Base-by-base conservation (phyloP, 2,113 vertebrate genomes). In the Prochilodus magdalenae region DNA sequence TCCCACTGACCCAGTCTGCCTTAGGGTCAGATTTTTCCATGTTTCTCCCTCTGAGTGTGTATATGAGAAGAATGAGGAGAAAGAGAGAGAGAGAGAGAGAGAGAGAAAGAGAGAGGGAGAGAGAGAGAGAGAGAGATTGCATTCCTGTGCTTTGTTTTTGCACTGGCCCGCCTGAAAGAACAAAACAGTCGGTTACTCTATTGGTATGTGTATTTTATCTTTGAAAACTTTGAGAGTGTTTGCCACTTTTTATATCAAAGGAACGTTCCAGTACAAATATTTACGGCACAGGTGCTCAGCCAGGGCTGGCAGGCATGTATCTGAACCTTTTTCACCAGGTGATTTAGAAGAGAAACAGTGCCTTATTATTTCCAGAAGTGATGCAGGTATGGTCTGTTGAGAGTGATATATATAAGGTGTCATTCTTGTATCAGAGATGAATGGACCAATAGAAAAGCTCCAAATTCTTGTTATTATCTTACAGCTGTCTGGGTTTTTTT, bases 11-110 rank as follows among this genome's bases (percentile, higher is more conserved):
- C 30, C 63, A 13, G 71, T 53, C 73, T 80, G 47, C 73, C 57
- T 22, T 10, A 63, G 57, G 78, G 69, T 80, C 69, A 80, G 51
- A 73, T 80, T 63, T 80, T 80, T 80, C 70, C 55, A 63, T 47
- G 59, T 78, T 67, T 55, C 55, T 24, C 27, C 51, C 57, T 80
- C 30, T 55, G n/a, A 20, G 71, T 26, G 78, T 65, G 40, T 36
- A 59, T 62, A 24, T 18, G 63, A 44, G 40, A 5, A 20, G 24
- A 57, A 65, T 3, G 57, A 70, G 40, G 36, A 36, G 3, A 36
- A 7, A 36, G 7, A 36, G 3, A 36, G 36, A 36, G 7, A 36
- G 7, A 36, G 7, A 36, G 36, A 18, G 24, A 57, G 73, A 5
- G 57, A 69, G 36, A 47, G 30, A 36, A 27, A 44, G 66, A 60